Percentiles rank a stretch among this genome's conserved stretches.
Evolutionary conservation across 2,113 vertebrate species (phyloP).

Genomic region (Tapirus terrestris): DNA sequence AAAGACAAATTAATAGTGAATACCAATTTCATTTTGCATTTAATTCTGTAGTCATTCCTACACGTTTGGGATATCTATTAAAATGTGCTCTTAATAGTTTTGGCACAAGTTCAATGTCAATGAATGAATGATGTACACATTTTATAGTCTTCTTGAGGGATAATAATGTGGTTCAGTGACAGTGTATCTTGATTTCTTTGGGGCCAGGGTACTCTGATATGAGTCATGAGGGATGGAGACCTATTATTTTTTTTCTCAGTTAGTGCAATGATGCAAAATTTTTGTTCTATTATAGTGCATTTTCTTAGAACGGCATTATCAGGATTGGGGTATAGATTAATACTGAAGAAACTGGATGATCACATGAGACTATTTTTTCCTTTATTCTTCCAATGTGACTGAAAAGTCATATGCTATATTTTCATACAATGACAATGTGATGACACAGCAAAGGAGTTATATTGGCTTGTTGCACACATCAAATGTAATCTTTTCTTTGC

Average conservation of each 20-base stretch:
- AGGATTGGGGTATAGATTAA: constrained; percentile 52
- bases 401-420: constrained; percentile 67
- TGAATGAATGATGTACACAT: constrained; percentile 69
- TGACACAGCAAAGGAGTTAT: constrained; percentile 61
- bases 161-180: constrained; percentile 69
- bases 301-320: constrained; percentile 50
- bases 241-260: constrained; percentile 49
- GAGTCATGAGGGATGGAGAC: constrained; percentile 58
- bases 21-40: constrained; percentile 56
- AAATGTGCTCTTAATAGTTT: constrained; percentile 72
- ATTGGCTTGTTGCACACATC: constrained; percentile 44
- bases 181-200: constrained; percentile 73
- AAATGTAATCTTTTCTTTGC: constrained; percentile 45
- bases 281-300: constrained; percentile 32
- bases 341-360: constrained; percentile 55
- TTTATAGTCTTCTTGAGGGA: constrained; percentile 76
- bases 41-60: constrained; percentile 61
- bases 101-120: constrained; percentile 76
- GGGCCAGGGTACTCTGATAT: constrained; percentile 33
- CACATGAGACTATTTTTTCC: constrained; percentile 41
- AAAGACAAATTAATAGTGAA: constrained; percentile 78
- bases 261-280: constrained; percentile 28
- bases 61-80: constrained; percentile 70
- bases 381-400: constrained; percentile 47
- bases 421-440: constrained; percentile 72